Evolutionary conservation across 2,888 invertebrate genomes (phyloP), one percentile per base, ranked within the genome.

Genomic region (Apoderus coryli): DNA sequence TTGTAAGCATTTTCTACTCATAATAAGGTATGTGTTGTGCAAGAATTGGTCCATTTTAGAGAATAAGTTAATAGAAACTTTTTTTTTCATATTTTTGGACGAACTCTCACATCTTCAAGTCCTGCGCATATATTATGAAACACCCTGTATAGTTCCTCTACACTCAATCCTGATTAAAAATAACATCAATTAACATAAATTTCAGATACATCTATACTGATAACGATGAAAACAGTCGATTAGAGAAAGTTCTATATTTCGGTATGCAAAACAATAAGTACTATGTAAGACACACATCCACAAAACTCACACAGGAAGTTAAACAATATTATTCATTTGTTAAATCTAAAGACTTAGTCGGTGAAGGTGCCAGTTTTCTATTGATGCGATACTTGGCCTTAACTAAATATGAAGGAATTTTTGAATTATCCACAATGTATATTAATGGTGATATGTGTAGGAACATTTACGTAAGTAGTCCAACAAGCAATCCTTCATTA

Each of bases 351-450:
- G 54, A 65, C 41, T 60, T 71, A 35, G 52, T 74, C 28, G 60
- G 68, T n/a, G 74, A 74, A 58, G 73, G 71, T 16, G 65, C 69
- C 5, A 72, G 67, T 51, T 56, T 75, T 34, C 49, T 74, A 9
- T 49, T 75, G 10, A 55, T 72, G 51, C 59, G 75, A 38, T 73
- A 70, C 46, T 53, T 75, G 16, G 70, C 65, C 3, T 46, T 73
- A 9, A 56, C 50, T 10, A 59, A 64, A 38, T 67, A 59, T 43
- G 56, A 56, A 29, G 74, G 74, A 6, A 57, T 48, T 31, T 56
- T 74, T 37, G 65, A 65, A 46, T 59, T 70, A 12, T 59, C 65
- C 12, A 64, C 66, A 10, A 59, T 70, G 28, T 60, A 69, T 39
- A 69, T 73, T 40, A 64, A 68, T 39, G 74, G 74, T 3, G 60